These are phyloP conservation scores for Clusia tigrina DNA, from an alignment of 2,888 invertebrate species.

Conservation along the genomic window DNA sequence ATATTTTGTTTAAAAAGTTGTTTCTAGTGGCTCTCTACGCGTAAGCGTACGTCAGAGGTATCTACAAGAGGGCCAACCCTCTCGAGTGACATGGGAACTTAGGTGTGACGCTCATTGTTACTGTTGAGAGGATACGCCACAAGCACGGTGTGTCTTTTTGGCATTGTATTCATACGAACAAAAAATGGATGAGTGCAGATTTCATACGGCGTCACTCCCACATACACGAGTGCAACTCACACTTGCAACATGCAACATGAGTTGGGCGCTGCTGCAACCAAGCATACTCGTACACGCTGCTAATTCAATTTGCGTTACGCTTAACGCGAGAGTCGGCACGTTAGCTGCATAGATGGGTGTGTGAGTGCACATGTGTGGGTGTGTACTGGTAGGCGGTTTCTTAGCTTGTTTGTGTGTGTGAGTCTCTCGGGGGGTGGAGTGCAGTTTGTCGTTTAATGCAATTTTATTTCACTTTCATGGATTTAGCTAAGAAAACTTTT, in stretches of 20 bases:
- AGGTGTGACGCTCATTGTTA: no score
- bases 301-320: neutral
- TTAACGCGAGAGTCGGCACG: neutral
- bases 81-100: no score
- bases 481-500: slow-evolving; percentile 13
- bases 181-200: neutral
- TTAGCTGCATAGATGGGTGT: neutral
- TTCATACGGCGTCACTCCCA: no score
- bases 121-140: no score
- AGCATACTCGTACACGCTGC: no score
- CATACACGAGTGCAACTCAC: neutral
- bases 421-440: no score
- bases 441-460: slow-evolving; percentile 11
- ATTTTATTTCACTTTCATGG: slow-evolving; percentile 22
- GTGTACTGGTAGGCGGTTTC: no score
- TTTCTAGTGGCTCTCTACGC: no score
- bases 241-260: neutral
- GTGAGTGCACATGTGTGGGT: neutral
- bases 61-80: no score
- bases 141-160: neutral
- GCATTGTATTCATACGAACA: neutral
- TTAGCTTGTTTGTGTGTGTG: no score
- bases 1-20: no score
- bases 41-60: no score
- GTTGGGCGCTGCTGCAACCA: neutral